phyloP scores from a whole-genome alignment of 92 coral and sea anemone genomes.

The Bergia puertoricense region DNA sequence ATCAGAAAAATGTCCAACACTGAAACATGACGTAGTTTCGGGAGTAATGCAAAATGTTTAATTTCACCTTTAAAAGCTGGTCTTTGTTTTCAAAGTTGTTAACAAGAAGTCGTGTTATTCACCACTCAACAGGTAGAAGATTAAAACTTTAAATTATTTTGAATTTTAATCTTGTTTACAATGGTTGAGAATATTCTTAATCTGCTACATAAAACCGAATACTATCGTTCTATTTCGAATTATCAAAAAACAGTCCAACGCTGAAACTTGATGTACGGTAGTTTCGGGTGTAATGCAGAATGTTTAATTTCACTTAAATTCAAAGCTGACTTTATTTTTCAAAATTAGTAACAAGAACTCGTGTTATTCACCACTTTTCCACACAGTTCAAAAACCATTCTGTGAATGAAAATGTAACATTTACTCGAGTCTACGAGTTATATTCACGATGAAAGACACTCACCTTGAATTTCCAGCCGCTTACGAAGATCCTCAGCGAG shows the following conservation, averaged over 20 bases:
- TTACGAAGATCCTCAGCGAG: slow-evolving; percentile 77
- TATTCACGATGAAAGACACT: not conserved
- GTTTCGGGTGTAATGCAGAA: not conserved
- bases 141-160: too few species aligned
- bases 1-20: not conserved
- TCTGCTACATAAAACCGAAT: not conserved
- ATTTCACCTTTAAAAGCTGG: too few species aligned
- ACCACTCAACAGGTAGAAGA: not conserved
- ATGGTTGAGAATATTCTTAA: not conserved
- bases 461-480: slow-evolving; percentile 75
- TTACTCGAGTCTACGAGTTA: not conserved
- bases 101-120: too few species aligned
- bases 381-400: not conserved
- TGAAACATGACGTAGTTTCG: too few species aligned
- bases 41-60: too few species aligned
- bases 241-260: too few species aligned
- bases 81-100: too few species aligned
- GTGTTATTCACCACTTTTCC: not conserved
- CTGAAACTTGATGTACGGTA: not conserved
- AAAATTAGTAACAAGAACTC: too few species aligned
- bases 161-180: not conserved
- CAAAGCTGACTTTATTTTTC: not conserved
- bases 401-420: not conserved
- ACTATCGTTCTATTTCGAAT: not conserved
- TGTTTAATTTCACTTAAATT: too few species aligned